Percentiles rank a stretch among this genome's conserved stretches.
These are phyloP conservation scores for Nycticryphes semicollaris DNA, from an alignment of 2,113 vertebrate species.

Conservation along the genomic window DNA sequence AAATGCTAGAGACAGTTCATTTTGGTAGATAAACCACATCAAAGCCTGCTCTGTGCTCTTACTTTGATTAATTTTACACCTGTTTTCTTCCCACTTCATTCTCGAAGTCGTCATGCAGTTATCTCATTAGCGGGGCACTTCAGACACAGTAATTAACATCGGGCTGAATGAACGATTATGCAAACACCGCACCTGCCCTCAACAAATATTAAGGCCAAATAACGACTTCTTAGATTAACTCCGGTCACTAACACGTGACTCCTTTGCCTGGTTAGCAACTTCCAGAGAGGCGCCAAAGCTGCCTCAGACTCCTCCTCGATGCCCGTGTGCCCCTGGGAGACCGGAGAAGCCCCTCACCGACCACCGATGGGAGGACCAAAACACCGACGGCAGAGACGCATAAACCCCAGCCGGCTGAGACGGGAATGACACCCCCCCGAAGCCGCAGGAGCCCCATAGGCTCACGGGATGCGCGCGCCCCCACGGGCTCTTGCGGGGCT, in stretches of 20 bases:
- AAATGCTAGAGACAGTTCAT: accelerated
- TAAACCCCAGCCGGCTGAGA: no score
- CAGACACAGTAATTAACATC: neutral
- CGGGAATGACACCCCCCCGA: accelerated
- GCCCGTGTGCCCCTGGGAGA: accelerated
- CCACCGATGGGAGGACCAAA: no score
- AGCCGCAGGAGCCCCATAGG: accelerated
- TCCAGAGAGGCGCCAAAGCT: accelerated
- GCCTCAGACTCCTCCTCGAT: accelerated
- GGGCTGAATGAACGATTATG: neutral
- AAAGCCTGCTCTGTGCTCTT: neutral
- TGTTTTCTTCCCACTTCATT: neutral
- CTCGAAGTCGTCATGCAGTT: neutral
- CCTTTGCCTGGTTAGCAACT: accelerated
- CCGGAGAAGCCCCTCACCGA: neutral
- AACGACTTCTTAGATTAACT: neutral
- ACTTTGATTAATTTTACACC: neutral
- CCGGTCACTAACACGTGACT: accelerated
- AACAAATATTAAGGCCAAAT: neutral
- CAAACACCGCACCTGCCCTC: neutral
- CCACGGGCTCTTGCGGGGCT: neutral
- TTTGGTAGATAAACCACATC: no score
- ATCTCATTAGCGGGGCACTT: neutral
- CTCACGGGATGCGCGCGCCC: no score
- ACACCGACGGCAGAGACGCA: no score